phyloP scores from a whole-genome alignment of 1,140 invertebrate species.

The Acromyrmex echinatior region DNA sequence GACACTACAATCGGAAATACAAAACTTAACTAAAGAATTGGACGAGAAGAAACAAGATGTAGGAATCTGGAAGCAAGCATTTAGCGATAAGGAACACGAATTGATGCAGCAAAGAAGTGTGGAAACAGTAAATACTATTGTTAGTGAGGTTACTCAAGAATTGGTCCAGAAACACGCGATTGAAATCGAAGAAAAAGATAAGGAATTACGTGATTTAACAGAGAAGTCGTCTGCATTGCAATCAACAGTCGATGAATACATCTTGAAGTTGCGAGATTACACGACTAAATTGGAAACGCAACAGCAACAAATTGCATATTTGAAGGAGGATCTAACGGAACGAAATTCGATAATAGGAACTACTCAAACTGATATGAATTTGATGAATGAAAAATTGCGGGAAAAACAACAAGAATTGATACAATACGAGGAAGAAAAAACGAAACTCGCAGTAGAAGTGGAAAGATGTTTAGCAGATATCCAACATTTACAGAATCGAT shows the following conservation, averaged over 20 bases:
- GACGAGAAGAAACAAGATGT: constrained; percentile 85
- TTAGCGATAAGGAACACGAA: constrained; percentile 81
- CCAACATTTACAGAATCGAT: constrained; percentile 67
- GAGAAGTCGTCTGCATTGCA: constrained; percentile 36
- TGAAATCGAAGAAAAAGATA: constrained; percentile 67
- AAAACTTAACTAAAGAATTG: constrained; percentile 83
- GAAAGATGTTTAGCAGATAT: constrained; percentile 69
- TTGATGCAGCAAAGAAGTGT: constrained; percentile 61
- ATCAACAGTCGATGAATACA: constrained; percentile 11
- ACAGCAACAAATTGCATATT: constrained; percentile 45
- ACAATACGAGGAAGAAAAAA: constrained; percentile 68
- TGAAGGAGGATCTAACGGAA: constrained; percentile 72
- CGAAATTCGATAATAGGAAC: constrained; percentile 67
- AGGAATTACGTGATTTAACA: constrained; percentile 46
- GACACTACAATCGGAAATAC: constrained; percentile 70
- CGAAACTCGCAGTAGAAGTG: constrained; percentile 71
- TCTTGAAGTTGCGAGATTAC: neutral
- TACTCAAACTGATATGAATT: constrained; percentile 61
- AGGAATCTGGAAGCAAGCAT: constrained; percentile 80
- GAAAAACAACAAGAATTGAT: constrained; percentile 49
- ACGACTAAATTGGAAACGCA: constrained; percentile 18
- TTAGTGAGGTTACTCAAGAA: constrained; percentile 83
- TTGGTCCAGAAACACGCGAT: constrained; percentile 78
- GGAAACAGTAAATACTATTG: constrained; percentile 54
- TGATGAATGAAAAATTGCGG: constrained; percentile 63